phyloP scores from a whole-genome alignment of 2,113 vertebrate species.

The Scartelaos histophorus region DNA sequence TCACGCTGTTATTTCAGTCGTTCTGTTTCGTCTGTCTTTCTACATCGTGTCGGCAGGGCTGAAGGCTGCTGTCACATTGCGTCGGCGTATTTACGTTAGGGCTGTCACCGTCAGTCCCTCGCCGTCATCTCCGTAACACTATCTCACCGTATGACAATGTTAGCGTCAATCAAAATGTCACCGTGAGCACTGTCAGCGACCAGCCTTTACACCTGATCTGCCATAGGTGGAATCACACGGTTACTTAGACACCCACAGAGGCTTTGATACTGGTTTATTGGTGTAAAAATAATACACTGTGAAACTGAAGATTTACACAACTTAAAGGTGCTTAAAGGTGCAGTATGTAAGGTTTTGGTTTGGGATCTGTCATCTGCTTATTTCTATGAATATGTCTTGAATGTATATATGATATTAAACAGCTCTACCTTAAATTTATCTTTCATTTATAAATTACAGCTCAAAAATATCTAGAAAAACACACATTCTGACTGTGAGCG shows the following conservation, averaged over 20 bases:
- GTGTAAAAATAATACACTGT: slow-evolving; percentile 2
- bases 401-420: too few relatives aligned
- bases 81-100: slow-evolving; percentile 12
- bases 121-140: slow-evolving; percentile 24
- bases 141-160: slow-evolving; percentile 24
- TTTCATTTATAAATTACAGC: too few relatives aligned
- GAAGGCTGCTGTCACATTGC: slow-evolving; percentile 19
- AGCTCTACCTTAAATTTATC: too few relatives aligned
- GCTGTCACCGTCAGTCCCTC: slow-evolving; percentile 23
- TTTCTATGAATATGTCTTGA: too few relatives aligned
- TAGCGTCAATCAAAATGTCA: slow-evolving; percentile 38
- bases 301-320: neutral
- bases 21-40: neutral
- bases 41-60: slow-evolving; percentile 12
- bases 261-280: slow-evolving; percentile 2
- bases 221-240: neutral
- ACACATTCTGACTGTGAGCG: too few relatives aligned
- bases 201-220: slow-evolving; percentile 19
- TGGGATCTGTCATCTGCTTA: too few relatives aligned
- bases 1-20: neutral
- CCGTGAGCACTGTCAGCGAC: slow-evolving; percentile 4
- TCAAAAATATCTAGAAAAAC: too few relatives aligned
- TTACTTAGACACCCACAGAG: neutral
- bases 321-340: too few relatives aligned
- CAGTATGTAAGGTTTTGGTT: too few relatives aligned